These are phyloP conservation scores for Tyrophagus putrescentiae DNA, from an alignment of 1,140 invertebrate species.

Conservation along the genomic window DNA sequence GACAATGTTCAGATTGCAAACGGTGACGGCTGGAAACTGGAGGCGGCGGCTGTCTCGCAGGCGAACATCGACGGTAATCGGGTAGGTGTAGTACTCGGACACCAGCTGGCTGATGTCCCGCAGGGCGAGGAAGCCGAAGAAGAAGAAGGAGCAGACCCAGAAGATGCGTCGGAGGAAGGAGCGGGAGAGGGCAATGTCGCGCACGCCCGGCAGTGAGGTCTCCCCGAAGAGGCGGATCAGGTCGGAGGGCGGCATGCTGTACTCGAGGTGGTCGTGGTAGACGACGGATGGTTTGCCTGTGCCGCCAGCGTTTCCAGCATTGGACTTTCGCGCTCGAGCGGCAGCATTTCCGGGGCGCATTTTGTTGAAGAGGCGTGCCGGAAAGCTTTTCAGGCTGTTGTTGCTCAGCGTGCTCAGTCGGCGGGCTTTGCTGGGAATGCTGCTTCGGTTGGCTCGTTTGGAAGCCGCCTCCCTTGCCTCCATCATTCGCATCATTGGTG, in stretches of 20 bases:
- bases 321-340: too few species aligned
- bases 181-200: conserved; percentile 21
- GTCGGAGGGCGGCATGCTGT: conserved; percentile 12
- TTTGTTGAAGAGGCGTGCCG: too few species aligned
- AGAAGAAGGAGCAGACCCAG: conserved; percentile 23
- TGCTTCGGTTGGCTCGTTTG: too few species aligned
- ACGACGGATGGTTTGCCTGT: too few species aligned
- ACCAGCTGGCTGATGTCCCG: conserved; percentile 23
- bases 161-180: conserved; percentile 22
- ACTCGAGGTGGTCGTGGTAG: too few species aligned
- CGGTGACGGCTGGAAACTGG: conserved; percentile 34
- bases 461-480: too few species aligned
- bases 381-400: too few species aligned
- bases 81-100: conserved; percentile 25
- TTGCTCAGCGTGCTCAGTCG: too few species aligned
- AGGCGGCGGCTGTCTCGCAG: conserved; percentile 24
- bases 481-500: too few species aligned
- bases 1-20: conserved; percentile 35
- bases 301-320: too few species aligned
- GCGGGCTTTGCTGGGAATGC: too few species aligned
- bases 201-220: conserved; percentile 21
- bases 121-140: conserved; percentile 22
- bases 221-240: conserved; percentile 20
- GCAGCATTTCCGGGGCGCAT: too few species aligned
- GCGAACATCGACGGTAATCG: conserved; percentile 26